A percentile compares a stretch with the other conserved stretches of the same genome.
phyloP scores from a whole-genome alignment of 2,113 vertebrate species.

The Carollia perspicillata region DNA sequence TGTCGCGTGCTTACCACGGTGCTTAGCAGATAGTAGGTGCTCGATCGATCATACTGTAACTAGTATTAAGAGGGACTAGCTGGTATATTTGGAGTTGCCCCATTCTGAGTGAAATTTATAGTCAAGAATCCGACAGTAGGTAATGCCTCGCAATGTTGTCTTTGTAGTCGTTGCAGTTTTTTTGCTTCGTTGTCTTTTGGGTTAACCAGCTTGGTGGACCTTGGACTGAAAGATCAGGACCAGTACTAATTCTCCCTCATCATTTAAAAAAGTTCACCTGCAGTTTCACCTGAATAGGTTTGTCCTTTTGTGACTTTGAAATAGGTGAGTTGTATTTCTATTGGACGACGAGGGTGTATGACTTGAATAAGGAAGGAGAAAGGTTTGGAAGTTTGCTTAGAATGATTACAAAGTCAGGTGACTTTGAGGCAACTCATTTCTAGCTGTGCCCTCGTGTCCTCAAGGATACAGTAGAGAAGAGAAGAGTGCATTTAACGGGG shows the following conservation, averaged over 20 bases:
- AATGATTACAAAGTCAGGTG: conserved; percentile 40
- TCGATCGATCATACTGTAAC: neutral
- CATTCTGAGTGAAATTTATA: neutral
- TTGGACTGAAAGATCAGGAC: neutral
- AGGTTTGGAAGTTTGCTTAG: conserved; percentile 31
- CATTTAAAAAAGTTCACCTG: conserved; percentile 11
- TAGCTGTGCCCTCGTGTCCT: neutral
- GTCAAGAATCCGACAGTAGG: neutral
- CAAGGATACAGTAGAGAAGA: neutral
- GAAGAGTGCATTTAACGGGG: neutral
- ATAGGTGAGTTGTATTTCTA: conserved; percentile 31
- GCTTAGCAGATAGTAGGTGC: neutral
- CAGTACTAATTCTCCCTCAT: neutral
- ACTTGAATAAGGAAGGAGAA: conserved; percentile 39
- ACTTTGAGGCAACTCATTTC: neutral
- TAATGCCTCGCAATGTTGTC: neutral
- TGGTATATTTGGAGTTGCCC: neutral
- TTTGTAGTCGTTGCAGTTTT: neutral
- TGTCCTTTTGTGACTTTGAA: conserved; percentile 61
- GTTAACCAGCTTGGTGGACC: neutral
- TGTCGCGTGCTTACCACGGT: neutral
- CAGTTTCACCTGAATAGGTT: neutral
- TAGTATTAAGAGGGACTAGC: neutral
- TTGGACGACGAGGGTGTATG: neutral
- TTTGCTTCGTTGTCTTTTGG: neutral